phyloP scores from a whole-genome alignment of 30 jellyfish, hydroid and myxozoan genomes.

The Cassiopea andromeda region DNA sequence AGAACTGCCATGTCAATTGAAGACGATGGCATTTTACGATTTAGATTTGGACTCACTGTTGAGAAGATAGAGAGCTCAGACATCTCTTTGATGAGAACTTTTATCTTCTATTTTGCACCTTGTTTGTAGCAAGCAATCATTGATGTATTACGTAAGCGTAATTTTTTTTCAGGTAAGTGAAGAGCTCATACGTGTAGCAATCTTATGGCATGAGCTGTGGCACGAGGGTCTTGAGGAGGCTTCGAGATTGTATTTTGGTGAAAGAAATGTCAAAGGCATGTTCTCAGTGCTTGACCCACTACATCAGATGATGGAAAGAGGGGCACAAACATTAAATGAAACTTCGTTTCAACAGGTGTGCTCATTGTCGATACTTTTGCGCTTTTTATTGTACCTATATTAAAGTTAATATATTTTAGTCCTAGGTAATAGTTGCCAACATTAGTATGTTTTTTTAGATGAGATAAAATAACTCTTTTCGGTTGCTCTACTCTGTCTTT shows the following conservation, averaged over 20 bases:
- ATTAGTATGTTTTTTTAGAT: no score
- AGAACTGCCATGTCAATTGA: no score
- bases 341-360: constrained; percentile 93
- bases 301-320: constrained; percentile 95
- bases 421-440: no score
- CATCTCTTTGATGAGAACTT: no score
- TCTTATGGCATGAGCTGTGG: constrained; percentile 98
- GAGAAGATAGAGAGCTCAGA: no score
- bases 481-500: no score
- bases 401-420: neutral
- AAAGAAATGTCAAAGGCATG: constrained; percentile 92
- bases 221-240: constrained; percentile 97
- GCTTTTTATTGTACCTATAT: neutral
- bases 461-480: no score
- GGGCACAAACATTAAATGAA: constrained; percentile 94
- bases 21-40: no score
- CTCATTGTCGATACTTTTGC: neutral
- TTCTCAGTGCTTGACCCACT: constrained; percentile 90
- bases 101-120: no score
- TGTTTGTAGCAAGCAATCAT: no score
- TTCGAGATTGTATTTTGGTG: constrained; percentile 90
- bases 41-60: no score
- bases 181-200: constrained; percentile 96
- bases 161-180: constrained; percentile 74
- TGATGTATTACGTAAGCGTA: neutral